Percentiles rank a stretch among this genome's conserved stretches.
phyloP scores from a whole-genome alignment of 2,888 invertebrate species.

The Epistrophe grossulariae region DNA sequence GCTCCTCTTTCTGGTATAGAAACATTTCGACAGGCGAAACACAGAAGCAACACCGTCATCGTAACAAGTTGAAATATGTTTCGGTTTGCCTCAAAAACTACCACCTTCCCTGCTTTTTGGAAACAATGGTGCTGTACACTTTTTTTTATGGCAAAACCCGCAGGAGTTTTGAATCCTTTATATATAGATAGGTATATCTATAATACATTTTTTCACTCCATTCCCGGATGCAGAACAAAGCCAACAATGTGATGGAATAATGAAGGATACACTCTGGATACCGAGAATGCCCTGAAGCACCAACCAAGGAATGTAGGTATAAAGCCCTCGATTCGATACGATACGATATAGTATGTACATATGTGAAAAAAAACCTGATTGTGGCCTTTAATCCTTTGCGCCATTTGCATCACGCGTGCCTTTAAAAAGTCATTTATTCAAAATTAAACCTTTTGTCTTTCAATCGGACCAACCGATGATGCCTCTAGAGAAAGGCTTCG shows the following conservation, averaged over 20 bases:
- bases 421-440: conserved; percentile 73
- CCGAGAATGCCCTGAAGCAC: conserved; percentile 4
- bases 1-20: neutral
- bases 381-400: conserved; percentile 41
- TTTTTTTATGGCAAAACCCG: conserved; percentile 34
- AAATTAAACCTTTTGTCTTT: conserved; percentile 72
- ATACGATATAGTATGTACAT: neutral
- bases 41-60: conserved; percentile 48
- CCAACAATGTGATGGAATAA: conserved; percentile 57
- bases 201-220: neutral
- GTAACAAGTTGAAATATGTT: conserved; percentile 68
- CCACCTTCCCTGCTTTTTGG: conserved; percentile 9
- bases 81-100: conserved; percentile 65
- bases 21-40: neutral
- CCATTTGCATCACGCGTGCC: conserved; percentile 50
- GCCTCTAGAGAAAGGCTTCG: conserved; percentile 51
- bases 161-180: conserved; percentile 21
- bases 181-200: neutral
- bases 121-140: conserved; percentile 26
- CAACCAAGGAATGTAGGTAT: neutral
- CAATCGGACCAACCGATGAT: conserved; percentile 50
- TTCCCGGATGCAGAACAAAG: conserved; percentile 34
- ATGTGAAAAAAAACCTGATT: conserved; percentile 5
- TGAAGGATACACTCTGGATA: conserved; percentile 19
- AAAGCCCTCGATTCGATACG: conserved; percentile 26